Conservation (phyloP, 2,888 invertebrate genomes). For the Caenorhabditis auriculariae region DNA sequence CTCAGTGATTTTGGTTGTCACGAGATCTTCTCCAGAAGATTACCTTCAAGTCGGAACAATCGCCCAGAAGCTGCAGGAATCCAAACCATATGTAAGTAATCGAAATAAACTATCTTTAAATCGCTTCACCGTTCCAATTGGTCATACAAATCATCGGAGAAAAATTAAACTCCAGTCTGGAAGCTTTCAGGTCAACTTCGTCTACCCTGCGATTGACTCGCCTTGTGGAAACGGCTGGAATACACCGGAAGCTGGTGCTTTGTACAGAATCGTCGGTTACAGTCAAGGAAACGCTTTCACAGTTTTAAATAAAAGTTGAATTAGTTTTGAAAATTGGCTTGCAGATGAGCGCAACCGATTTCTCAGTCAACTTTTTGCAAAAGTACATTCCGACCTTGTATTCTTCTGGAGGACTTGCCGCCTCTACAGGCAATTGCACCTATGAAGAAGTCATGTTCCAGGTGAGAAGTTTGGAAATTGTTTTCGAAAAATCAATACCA, state of each 20-base stretch:
- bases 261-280: slow-evolving; percentile 35
- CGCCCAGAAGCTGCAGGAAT: slow-evolving; percentile 17
- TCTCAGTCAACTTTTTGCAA: slow-evolving; percentile 32
- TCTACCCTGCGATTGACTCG: slow-evolving; percentile 39
- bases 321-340: background rate
- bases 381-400: slow-evolving; percentile 44
- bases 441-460: slow-evolving; percentile 38
- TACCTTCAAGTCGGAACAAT: slow-evolving; percentile 20
- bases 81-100: slow-evolving; percentile 21
- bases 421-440: slow-evolving; percentile 22
- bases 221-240: slow-evolving; percentile 51
- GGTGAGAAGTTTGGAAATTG: slow-evolving; percentile 1
- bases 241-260: slow-evolving; percentile 22
- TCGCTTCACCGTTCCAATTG: too few species aligned
- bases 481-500: background rate
- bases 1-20: slow-evolving; percentile 47
- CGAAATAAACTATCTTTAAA: too few species aligned
- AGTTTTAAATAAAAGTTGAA: slow-evolving; percentile 10
- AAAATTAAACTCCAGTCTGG: background rate
- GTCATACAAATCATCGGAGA: background rate
- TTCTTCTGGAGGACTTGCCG: slow-evolving; percentile 33
- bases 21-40: slow-evolving; percentile 52
- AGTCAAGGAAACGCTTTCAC: slow-evolving; percentile 48
- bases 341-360: slow-evolving; percentile 36
- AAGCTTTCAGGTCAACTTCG: slow-evolving; percentile 38